phyloP scores from a whole-genome alignment of 2,888 invertebrate genomes.

The Melanostoma mellinum region DNA sequence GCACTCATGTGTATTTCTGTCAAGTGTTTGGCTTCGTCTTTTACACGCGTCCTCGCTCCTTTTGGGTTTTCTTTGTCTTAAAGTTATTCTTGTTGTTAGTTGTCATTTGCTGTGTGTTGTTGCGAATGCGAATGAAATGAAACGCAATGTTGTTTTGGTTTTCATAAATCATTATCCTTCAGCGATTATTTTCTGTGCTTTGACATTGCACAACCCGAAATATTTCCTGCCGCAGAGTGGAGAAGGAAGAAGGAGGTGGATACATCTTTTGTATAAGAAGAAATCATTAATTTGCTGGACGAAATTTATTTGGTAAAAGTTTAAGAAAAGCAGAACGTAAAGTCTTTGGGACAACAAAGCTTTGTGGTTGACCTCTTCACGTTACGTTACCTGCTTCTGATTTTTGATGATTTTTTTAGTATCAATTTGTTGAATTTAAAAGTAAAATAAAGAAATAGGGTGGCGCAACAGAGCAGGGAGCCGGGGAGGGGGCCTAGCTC shows the following conservation, averaged over 20 bases:
- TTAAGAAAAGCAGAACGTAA: not conserved
- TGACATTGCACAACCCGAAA: constrained; percentile 61
- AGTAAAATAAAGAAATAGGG: too few relatives aligned
- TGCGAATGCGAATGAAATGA: constrained; percentile 49
- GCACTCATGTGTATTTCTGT: constrained; percentile 59
- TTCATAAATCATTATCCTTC: constrained; percentile 72
- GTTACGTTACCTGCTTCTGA: too few relatives aligned
- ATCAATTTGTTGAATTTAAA: too few relatives aligned
- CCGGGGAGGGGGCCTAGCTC: too few relatives aligned
- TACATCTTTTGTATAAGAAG: constrained; percentile 48
- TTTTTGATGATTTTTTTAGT: too few relatives aligned
- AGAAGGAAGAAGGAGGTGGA: constrained; percentile 1
- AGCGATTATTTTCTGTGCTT: constrained; percentile 64
- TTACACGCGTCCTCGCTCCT: constrained; percentile 12
- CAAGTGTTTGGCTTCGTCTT: constrained; percentile 59
- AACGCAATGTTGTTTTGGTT: constrained; percentile 70
- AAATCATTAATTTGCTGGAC: constrained; percentile 21
- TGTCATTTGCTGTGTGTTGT: constrained; percentile 57
- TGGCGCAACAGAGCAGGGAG: too few relatives aligned
- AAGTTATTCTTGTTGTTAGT: constrained; percentile 49
- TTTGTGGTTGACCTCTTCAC: too few relatives aligned
- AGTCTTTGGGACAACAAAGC: not conserved
- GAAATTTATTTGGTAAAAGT: not conserved
- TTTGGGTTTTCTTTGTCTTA: constrained; percentile 22
- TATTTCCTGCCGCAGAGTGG: constrained; percentile 25